phyloP scores from a whole-genome alignment of 2,797 vertebrate genomes.

The Discoglossus pictus region DNA sequence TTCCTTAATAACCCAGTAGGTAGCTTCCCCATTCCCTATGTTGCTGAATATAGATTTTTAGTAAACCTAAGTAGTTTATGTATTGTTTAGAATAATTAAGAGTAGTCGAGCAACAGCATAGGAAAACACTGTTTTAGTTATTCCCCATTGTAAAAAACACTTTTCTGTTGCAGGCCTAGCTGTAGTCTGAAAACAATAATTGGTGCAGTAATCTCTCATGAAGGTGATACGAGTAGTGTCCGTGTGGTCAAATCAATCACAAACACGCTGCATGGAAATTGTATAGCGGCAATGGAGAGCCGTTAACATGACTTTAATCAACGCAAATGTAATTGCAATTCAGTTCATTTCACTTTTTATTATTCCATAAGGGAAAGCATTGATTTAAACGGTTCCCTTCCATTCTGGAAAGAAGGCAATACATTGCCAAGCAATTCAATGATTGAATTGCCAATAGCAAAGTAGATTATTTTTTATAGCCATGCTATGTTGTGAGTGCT shows the following conservation, averaged over 20 bases:
- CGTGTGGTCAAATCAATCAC: slow-evolving; percentile 19
- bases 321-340: slow-evolving; percentile 24
- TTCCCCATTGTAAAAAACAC: background rate
- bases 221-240: slow-evolving; percentile 10
- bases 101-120: too few species aligned
- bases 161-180: slow-evolving; percentile 18
- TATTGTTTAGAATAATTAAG: too few species aligned
- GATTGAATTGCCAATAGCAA: slow-evolving; percentile 1
- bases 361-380: slow-evolving; percentile 25
- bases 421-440: background rate
- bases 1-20: too few species aligned
- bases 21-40: too few species aligned
- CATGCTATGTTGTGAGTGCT: background rate
- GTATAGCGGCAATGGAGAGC: slow-evolving; percentile 16
- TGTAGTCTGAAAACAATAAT: slow-evolving; percentile 22
- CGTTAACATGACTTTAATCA: slow-evolving; percentile 33
- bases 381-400: slow-evolving; percentile 19
- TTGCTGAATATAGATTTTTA: too few species aligned
- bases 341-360: slow-evolving; percentile 31
- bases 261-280: slow-evolving; percentile 25
- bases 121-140: too few species aligned
- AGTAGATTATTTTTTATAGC: slow-evolving; percentile 8
- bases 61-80: too few species aligned
- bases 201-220: slow-evolving; percentile 1
- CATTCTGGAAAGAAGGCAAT: background rate